A percentile compares a stretch with the other conserved stretches of the same genome.
phyloP scores from a whole-genome alignment of 2,113 vertebrate genomes.

The Erythrolamprus reginae region DNA sequence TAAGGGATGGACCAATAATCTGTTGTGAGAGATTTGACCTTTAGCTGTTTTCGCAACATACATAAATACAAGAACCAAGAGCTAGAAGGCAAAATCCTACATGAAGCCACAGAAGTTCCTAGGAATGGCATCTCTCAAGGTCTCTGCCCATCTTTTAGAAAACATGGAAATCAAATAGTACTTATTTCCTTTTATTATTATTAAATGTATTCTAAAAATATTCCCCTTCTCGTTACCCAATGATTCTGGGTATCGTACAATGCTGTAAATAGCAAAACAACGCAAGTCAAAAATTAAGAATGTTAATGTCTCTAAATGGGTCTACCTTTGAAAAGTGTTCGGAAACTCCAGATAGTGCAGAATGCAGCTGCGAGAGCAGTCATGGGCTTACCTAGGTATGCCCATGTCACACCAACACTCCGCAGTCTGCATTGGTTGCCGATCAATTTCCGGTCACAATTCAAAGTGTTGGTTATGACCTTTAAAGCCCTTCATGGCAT shows the following conservation, averaged over 20 bases:
- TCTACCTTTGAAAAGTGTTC: too few relatives aligned
- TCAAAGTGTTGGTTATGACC: too few relatives aligned
- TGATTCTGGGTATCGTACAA: not conserved
- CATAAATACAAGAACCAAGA: slow-evolving; percentile 50
- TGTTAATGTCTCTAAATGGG: too few relatives aligned
- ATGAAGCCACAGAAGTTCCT: slow-evolving; percentile 33
- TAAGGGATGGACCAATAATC: slow-evolving; percentile 41
- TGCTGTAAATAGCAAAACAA: not conserved
- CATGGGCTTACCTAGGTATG: too few relatives aligned
- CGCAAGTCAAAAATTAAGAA: not conserved
- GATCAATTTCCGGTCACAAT: too few relatives aligned
- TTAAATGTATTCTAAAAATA: too few relatives aligned
- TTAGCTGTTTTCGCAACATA: slow-evolving; percentile 50
- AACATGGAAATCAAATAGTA: slow-evolving; percentile 42
- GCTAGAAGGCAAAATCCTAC: slow-evolving; percentile 31
- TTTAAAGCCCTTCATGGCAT: too few relatives aligned
- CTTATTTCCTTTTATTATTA: not conserved
- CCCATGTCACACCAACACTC: too few relatives aligned
- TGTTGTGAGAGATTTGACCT: slow-evolving; percentile 53
- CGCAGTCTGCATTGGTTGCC: too few relatives aligned
- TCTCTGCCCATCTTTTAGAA: slow-evolving; percentile 19
- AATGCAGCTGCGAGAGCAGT: too few relatives aligned
- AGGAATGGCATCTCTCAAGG: slow-evolving; percentile 48
- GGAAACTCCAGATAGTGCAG: too few relatives aligned
- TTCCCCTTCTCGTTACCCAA: not conserved